Evolutionary conservation across 2,888 invertebrate species (phyloP).

Genomic region (Phragmatobia fuliginosa): DNA sequence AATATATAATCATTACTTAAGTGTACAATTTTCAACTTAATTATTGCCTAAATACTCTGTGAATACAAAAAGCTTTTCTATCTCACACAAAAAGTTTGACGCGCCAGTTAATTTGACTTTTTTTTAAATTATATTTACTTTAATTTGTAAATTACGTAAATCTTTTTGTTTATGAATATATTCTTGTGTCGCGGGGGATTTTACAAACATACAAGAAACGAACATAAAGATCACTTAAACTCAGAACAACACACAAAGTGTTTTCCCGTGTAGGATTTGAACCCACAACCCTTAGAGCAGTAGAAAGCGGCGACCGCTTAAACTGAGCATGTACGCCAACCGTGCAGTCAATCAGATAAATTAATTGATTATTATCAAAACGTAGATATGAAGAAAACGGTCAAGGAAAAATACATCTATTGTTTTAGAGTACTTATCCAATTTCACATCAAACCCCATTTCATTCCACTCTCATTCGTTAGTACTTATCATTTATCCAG

Average conservation of each 20-base stretch:
- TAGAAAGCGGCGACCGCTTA: too few relatives aligned
- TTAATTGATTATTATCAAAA: not conserved
- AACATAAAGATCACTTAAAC: too few relatives aligned
- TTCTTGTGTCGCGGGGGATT: too few relatives aligned
- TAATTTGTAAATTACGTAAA: not conserved
- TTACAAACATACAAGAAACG: too few relatives aligned
- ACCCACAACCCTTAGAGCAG: too few relatives aligned
- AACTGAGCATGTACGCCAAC: too few relatives aligned
- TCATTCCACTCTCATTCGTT: not conserved
- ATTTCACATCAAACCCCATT: not conserved
- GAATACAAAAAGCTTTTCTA: too few relatives aligned
- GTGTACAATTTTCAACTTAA: not conserved
- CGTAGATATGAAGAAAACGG: not conserved
- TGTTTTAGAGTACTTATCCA: not conserved
- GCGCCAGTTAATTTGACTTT: not conserved
- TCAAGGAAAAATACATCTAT: not conserved
- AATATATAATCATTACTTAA: not conserved
- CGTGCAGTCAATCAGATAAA: too few relatives aligned
- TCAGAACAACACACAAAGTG: too few relatives aligned
- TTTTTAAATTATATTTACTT: not conserved
- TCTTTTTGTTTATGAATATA: too few relatives aligned
- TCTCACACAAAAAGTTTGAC: not conserved
- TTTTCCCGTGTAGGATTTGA: too few relatives aligned
- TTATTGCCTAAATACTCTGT: not conserved
- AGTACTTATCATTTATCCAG: not conserved